Conservation (phyloP, 2,888 invertebrate species). For the Plagodis pulveraria region DNA sequence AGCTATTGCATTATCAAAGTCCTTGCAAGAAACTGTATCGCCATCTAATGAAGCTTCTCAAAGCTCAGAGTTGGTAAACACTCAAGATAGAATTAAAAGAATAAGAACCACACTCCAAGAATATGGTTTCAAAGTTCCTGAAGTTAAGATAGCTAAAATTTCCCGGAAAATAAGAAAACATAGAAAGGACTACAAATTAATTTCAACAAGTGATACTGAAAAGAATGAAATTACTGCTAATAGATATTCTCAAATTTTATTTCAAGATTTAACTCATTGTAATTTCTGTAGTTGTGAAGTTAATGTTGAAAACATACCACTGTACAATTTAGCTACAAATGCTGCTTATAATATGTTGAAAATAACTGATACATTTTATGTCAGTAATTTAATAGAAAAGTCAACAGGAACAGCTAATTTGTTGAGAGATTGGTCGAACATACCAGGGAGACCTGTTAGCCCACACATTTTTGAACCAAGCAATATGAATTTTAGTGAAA, state of each 20-base stretch:
- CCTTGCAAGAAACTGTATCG: constrained; percentile 55
- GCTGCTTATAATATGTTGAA: constrained; percentile 56
- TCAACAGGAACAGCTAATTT: constrained; percentile 71
- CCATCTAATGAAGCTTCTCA: constrained; percentile 17
- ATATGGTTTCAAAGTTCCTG: constrained; percentile 85
- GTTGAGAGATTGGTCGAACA: constrained; percentile 86
- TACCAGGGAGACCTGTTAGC: constrained; percentile 86
- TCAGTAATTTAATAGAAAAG: constrained; percentile 73
- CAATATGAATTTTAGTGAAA: constrained; percentile 58
- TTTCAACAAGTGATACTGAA: constrained; percentile 55
- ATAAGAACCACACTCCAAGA: constrained; percentile 84
- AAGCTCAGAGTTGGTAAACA: constrained; percentile 40
- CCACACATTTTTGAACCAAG: constrained; percentile 59
- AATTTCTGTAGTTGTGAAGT: constrained; percentile 26
- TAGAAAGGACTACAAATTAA: constrained; percentile 61
- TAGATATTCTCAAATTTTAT: constrained; percentile 67
- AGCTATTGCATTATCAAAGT: constrained; percentile 88
- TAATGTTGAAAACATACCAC: constrained; percentile 19
- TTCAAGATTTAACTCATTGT: constrained; percentile 44
- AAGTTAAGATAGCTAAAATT: constrained; percentile 49
- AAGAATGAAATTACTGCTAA: constrained; percentile 62
- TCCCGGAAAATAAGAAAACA: constrained; percentile 47
- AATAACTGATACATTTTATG: constrained; percentile 70
- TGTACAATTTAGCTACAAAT: constrained; percentile 61
- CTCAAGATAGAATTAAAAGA: constrained; percentile 60